These are phyloP conservation scores for Paratilapia polleni DNA, from an alignment of 2,113 vertebrate genomes.

Conservation along the genomic window DNA sequence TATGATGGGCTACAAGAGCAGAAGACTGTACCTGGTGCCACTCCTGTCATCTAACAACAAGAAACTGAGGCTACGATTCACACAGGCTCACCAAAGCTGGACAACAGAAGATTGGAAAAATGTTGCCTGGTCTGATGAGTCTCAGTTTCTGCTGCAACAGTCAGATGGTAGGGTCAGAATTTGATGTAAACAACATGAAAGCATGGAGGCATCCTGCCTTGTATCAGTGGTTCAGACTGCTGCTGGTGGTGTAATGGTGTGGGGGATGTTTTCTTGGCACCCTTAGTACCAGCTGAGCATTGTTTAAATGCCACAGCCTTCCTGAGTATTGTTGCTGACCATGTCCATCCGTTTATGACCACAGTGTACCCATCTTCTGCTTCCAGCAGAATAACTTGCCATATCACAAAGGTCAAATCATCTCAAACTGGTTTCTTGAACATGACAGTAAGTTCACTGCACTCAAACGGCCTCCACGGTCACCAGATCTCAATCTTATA, in stretches of 20 bases:
- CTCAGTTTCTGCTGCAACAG: background rate
- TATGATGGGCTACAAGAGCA: too few species aligned
- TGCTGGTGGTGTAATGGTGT: too few species aligned
- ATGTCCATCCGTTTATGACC: background rate
- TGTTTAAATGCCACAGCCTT: too few species aligned
- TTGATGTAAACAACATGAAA: background rate
- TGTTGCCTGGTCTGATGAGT: background rate
- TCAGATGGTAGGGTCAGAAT: too few species aligned
- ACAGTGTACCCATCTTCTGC: background rate
- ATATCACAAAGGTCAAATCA: background rate
- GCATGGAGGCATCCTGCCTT: too few species aligned
- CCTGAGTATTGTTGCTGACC: background rate
- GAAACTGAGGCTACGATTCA: background rate
- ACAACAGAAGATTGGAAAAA: background rate
- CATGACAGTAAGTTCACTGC: background rate
- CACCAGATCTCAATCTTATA: background rate
- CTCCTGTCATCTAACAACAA: background rate
- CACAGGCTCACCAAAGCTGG: background rate
- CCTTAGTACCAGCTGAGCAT: too few species aligned
- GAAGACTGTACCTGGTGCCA: background rate
- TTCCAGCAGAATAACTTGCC: background rate
- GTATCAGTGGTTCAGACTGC: constrained; percentile 4
- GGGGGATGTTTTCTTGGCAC: background rate
- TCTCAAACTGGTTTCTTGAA: background rate
- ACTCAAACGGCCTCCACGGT: background rate